Evolutionary conservation across 2,888 invertebrate genomes (phyloP), one percentile per base, ranked within the genome.

Genomic region (Ophonus ardosiacus): DNA sequence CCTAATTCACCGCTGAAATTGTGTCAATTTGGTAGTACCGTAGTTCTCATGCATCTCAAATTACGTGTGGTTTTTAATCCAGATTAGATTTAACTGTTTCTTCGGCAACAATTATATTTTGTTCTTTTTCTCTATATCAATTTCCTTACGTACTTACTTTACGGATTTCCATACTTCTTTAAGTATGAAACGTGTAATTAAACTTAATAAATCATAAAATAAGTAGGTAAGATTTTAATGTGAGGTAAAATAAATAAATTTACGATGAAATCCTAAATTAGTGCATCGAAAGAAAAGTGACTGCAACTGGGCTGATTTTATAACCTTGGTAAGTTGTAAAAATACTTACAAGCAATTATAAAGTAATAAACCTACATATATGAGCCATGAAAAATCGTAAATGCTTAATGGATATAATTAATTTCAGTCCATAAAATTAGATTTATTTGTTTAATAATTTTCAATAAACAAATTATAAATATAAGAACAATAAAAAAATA

Each of bases 341-440:
- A 78, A 57, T 78, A n/a, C n/a, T n/a, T n/a, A 78, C 51, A 21
- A 21, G 57, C 24, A 56, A 78, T 78, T 78, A 78, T 24, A 51
- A 56, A 24, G 51, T 18, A 78, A 56, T 78, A 78, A 78, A 78
- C 78, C 78, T 57, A 78, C 24, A 78, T 78, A 51, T 51, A 51
- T 51, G 43, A 57, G 18, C 78, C 57, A 57, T 15, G 24, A 56
- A 76, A 76, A 76, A 21, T 51, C 76, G 51, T 76, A n/a, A 76
- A 76, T 21, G 15, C 31, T 68, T 68, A 38, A 68, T 68, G 31
- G 68, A n/a, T 24, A 7, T 31, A 68, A 38, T 68, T 68, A 68
- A 63, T 18, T 31, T 31, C 15, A 31, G 31, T 15, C 68, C 15
- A 15, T 68, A 38, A 68, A 68, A 68, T 31, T 15, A 31, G 38